Conservation (phyloP, 2,888 invertebrate genomes). For the Sussaba pulchella region DNA sequence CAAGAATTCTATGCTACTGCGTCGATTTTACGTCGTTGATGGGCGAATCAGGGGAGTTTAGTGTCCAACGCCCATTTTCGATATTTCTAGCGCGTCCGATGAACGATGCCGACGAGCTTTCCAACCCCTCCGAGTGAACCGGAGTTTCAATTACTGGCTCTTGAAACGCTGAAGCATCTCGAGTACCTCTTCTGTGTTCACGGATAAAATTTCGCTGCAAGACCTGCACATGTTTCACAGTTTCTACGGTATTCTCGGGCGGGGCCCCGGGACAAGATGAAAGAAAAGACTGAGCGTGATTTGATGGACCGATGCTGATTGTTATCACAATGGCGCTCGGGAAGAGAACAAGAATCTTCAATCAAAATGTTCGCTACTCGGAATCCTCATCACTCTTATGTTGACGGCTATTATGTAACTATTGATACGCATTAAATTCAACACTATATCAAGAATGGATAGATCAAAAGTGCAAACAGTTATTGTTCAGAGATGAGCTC, state of each 20-base stretch:
- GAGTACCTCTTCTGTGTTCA: conserved; percentile 76
- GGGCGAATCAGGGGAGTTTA: conserved; percentile 17
- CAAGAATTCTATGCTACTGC: too few relatives aligned
- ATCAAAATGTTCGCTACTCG: conserved; percentile 12
- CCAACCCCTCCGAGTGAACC: conserved; percentile 36
- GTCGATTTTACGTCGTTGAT: conserved; percentile 57
- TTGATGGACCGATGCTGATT: conserved; percentile 41
- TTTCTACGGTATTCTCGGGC: not conserved
- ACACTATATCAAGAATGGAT: not conserved
- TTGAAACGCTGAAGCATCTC: conserved; percentile 73
- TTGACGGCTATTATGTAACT: conserved; percentile 1
- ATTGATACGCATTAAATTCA: conserved; percentile 15
- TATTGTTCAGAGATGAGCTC: not conserved
- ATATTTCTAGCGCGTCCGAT: conserved; percentile 56
- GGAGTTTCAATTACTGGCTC: conserved; percentile 75
- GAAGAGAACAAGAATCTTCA: conserved; percentile 15
- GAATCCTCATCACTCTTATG: not conserved
- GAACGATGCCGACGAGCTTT: conserved; percentile 32
- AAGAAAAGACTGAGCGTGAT: conserved; percentile 44
- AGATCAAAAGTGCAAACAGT: not conserved
- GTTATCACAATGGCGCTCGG: conserved; percentile 19
- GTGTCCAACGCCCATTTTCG: conserved; percentile 56
- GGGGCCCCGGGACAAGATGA: conserved; percentile 43
- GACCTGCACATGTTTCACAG: conserved; percentile 10
- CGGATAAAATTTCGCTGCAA: conserved; percentile 37